Conservation (phyloP, 2,888 invertebrate genomes). For the Machimus rusticus region DNA sequence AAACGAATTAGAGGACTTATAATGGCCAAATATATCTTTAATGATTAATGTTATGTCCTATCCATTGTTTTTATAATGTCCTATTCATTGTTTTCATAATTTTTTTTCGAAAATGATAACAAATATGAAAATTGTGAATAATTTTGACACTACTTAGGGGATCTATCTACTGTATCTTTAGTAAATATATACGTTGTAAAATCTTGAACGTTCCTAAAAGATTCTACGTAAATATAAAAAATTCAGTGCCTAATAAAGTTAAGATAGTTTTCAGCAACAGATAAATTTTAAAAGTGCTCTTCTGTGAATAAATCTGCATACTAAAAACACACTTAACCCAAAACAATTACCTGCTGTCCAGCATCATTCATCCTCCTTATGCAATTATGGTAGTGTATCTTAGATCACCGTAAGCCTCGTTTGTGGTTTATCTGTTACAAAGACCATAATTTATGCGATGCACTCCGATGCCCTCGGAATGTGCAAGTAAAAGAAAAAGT, state of each 20-base stretch:
- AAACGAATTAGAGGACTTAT: too few relatives aligned
- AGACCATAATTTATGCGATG: background rate
- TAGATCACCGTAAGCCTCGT: background rate
- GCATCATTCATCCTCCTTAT: background rate
- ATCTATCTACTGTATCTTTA: too few relatives aligned
- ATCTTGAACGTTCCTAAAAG: background rate
- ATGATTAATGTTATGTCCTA: too few relatives aligned
- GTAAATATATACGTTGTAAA: background rate
- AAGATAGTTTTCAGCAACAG: too few relatives aligned
- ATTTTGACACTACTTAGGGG: too few relatives aligned
- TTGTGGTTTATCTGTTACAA: background rate
- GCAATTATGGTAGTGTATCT: background rate
- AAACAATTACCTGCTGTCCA: background rate
- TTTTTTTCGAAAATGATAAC: too few relatives aligned
- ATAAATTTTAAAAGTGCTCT: background rate
- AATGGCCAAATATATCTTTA: too few relatives aligned
- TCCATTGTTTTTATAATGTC: too few relatives aligned
- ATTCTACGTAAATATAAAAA: background rate
- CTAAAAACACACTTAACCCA: background rate
- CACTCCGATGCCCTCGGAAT: background rate
- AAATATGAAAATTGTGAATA: too few relatives aligned
- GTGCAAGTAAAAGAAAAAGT: background rate
- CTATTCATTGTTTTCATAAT: too few relatives aligned
- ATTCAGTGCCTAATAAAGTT: too few relatives aligned
- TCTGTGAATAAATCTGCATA: background rate